Evolutionary conservation across 2,888 invertebrate species (phyloP).

Genomic region (Xylota sylvarum): DNA sequence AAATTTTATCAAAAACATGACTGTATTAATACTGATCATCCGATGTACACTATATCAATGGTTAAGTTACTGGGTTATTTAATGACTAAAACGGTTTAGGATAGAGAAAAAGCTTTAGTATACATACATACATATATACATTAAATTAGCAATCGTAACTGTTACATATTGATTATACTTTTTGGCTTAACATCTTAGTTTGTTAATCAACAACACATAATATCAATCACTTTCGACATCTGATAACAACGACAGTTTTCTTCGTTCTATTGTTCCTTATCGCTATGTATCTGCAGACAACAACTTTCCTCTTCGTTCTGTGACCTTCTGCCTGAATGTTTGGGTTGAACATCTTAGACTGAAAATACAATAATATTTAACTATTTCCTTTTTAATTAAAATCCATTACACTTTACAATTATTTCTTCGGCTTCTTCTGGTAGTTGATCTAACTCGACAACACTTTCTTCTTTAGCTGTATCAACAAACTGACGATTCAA

Average conservation of each 20-base stretch:
- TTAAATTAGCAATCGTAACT: no score
- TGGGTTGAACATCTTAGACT: not conserved
- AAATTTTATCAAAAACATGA: no score
- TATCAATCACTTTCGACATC: conserved; percentile 23
- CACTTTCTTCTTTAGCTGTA: not conserved
- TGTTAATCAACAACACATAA: no score
- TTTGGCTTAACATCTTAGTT: no score
- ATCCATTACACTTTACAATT: conserved; percentile 5
- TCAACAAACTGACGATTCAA: not conserved
- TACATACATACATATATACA: no score
- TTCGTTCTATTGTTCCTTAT: conserved; percentile 10
- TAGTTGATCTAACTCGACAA: conserved; percentile 8
- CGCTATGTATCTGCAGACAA: conserved; percentile 29
- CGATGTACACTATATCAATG: no score
- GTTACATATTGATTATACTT: no score
- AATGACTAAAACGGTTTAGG: no score
- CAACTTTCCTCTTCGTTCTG: conserved; percentile 23
- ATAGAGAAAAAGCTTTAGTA: no score
- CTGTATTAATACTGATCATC: no score
- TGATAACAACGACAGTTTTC: conserved; percentile 4
- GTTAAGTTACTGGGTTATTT: no score
- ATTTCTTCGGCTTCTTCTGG: conserved; percentile 9
- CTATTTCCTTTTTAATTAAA: not conserved
- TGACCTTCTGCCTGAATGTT: not conserved
- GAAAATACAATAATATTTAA: not conserved